Base-by-base conservation (phyloP, 2,797 vertebrate genomes). In the Lutjanus campechanus region DNA sequence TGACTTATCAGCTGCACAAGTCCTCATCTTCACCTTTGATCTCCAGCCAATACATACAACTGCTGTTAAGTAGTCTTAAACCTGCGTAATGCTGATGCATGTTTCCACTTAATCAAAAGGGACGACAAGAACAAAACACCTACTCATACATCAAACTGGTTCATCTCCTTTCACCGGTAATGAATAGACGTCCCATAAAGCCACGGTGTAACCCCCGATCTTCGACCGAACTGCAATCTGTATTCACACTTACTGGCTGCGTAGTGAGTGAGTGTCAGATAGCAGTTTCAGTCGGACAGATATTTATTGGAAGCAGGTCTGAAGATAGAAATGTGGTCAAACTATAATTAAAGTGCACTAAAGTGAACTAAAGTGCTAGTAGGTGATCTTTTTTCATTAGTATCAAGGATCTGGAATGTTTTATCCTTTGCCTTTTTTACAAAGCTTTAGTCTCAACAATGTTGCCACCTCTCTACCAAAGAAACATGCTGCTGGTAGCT, bases 21-120 rank as follows among this genome's bases (percentile, higher is more conserved):
- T 76, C 83, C 47, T 29, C 9, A 41, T 20, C 41, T 63, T 80
- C 64, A 90, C 88, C 89, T 85, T 43, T 89, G 86, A 85, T 71
- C 86, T 83, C 16, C 70, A 53, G 68, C 81, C 82, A 65, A 79
- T 82, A 13, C 65, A 69, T 71, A 46, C 72, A 76, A 65, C 54
- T 17, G 53, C 40, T 68, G 68, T 50, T 79, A 87, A 86, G 83
- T 72, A 82, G 61, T 49, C 69, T 58, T 36, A 82, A 77, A 82
- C 63, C 84, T 65, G 80, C 68, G 76, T 25, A 71, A 63, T 10
- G 41, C 83, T 86, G 88, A 89, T 68, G 87, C 67, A 89, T 68
- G 71, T 73, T 80, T 73, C 50, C 70, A 82, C 72, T 88, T 79
- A 36, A 88, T 87, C 89, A 85, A 70, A 68, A 44, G 49, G 13